Percentiles rank a stretch among this genome's conserved stretches.
Evolutionary conservation across 2,113 vertebrate genomes (phyloP).

Genomic region (Felis catus): DNA sequence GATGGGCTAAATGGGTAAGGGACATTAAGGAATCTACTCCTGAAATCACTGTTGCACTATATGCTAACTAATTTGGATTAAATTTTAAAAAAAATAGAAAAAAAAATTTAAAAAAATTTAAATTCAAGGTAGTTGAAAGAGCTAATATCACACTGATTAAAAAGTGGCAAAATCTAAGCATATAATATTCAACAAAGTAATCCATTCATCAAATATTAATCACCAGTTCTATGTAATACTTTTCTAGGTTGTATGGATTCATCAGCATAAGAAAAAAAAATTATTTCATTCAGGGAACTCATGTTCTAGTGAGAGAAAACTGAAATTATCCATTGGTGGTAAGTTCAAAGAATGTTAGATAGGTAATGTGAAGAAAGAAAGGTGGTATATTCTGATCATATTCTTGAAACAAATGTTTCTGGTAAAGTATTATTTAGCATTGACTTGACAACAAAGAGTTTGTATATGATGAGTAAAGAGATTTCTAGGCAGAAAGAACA

Average conservation of each 20-base stretch:
- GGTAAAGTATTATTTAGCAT: background rate
- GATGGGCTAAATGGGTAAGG: too few species aligned
- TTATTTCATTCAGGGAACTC: background rate
- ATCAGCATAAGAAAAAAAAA: background rate
- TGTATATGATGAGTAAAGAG: background rate
- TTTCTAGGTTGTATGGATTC: background rate
- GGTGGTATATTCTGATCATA: background rate
- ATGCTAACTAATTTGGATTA: too few species aligned
- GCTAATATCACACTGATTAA: background rate
- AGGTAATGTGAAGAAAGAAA: background rate
- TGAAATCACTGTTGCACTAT: too few species aligned
- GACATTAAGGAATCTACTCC: too few species aligned
- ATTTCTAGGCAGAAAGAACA: background rate
- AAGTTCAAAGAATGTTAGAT: background rate
- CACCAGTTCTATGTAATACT: background rate
- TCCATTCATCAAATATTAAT: background rate
- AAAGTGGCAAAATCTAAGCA: background rate
- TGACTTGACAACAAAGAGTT: background rate
- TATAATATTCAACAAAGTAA: background rate
- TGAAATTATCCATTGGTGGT: background rate
- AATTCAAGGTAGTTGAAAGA: background rate
- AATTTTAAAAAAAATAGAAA: too few species aligned
- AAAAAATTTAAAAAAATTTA: background rate
- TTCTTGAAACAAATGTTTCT: background rate
- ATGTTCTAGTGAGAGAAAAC: background rate